Percentiles rank a stretch among this genome's conserved stretches.
Conservation (phyloP, 2,113 vertebrate species). For the Gulo gulo region DNA sequence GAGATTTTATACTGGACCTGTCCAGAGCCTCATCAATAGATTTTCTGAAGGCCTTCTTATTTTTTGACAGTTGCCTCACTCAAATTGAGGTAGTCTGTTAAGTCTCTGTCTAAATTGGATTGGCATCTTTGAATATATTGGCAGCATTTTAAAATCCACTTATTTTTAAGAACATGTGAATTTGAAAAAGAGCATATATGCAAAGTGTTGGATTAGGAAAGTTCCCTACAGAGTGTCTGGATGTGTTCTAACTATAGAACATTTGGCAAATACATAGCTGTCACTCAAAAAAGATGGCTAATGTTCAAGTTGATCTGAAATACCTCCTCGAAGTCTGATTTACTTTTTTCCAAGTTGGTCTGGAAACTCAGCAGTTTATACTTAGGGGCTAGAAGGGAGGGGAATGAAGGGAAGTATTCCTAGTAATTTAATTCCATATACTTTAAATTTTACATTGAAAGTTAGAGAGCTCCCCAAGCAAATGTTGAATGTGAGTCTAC, state of each 20-base stretch:
- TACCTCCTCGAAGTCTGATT: slow-evolving; percentile 6
- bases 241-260: slow-evolving; percentile 13
- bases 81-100: background rate
- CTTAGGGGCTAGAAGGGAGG: background rate
- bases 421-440: slow-evolving; percentile 3
- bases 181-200: background rate
- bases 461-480: slow-evolving; percentile 6
- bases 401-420: background rate
- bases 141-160: slow-evolving; percentile 29
- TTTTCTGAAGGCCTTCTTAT: background rate
- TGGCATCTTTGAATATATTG: background rate
- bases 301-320: slow-evolving; percentile 28
- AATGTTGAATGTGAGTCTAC: background rate
- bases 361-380: slow-evolving; percentile 19
- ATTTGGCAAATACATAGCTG: slow-evolving; percentile 37
- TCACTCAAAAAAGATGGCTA: background rate
- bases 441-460: background rate
- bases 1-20: background rate
- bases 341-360: slow-evolving; percentile 28
- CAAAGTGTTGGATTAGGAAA: background rate
- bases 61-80: slow-evolving; percentile 37
- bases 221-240: background rate
- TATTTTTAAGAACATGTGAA: slow-evolving; percentile 7
- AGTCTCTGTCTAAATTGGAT: slow-evolving; percentile 8
- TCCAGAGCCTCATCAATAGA: background rate